Evolutionary conservation across 2,888 invertebrate genomes (phyloP), one percentile per base, ranked within the genome.

Genomic region (Eubasilissa splendida): DNA sequence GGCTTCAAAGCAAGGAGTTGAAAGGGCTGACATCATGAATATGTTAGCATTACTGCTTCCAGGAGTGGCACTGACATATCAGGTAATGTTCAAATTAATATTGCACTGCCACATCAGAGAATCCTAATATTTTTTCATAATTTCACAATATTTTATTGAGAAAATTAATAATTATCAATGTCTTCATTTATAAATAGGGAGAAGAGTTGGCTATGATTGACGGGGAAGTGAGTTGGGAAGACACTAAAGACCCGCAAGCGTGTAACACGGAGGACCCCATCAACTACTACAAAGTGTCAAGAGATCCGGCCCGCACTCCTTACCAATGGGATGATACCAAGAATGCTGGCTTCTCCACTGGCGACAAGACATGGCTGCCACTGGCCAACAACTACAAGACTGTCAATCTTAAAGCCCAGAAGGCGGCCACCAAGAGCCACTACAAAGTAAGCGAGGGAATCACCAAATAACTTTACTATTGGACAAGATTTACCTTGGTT

Each of bases 201-300:
- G 96, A 97, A 86, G 96, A 97, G 87, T 91, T 97, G 77, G 96
- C 95, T 9, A 95, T 96, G 95, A 90, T 90, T 0, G 93, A 96
- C 86, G 92, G 91, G 3, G 86, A 87, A 85, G 89, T 94, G 22
- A 90, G 91, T 4, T 94, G 92, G 91, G 88, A 91, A 2, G 91
- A 94, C 78, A 94, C 93, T 0, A 87, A 90, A 0, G 95, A 94
- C 87, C 93, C 94, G 0, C 90, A 91, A 4, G 94, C 93, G 3
- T 92, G 92, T 85, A 92, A 92, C 85, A 92, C 92, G 0, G 92
- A 93, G 42, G 94, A 94, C 84, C 91, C 92, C 0, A 85, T 89
- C 1, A 90, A 92, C 83, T 94, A 93, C 86, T 88, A 89, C 83
- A 85, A 87, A 22, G 22, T 1, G 22, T 22, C 22, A 22, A 22